Base-by-base conservation (phyloP, 2,888 invertebrate genomes). In the Agonum fuliginosum region DNA sequence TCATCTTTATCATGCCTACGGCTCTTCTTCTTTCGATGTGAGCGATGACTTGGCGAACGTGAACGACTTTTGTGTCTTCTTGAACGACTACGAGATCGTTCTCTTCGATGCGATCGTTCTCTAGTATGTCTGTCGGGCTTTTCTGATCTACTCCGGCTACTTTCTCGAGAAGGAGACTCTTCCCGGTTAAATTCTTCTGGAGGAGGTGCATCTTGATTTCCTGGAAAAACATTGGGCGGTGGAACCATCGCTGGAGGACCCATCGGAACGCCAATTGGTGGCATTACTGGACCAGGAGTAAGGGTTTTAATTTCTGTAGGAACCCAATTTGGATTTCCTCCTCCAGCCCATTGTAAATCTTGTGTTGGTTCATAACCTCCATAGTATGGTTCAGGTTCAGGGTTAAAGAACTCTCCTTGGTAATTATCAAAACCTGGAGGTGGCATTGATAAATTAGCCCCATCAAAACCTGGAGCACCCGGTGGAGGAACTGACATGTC, bases 1-100 rank as follows among this genome's bases (percentile, higher is more conserved):
- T 94, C 94, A 79, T 94, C 94, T 80, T 92, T 92, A 54, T 92
- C 92, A 81, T 94, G 87, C 58, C 86, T 93, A 41, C 94, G 92
- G 83, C 95, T 90, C 88, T 93, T 93, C 87, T 93, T 93, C 70
- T 91, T 90, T 79, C 88, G 87, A 79, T 89, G 89, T 27, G 86
- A 84, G 71, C 92, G 88, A 79, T 91, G 90, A 78, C 91, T 90
- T 51, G 93, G 93, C 82, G 93, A 93, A 30, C 93, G 89, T 2
- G 93, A 93, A 54, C 93, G 88, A 0, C 93, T 93, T 84, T 93
- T 92, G 85, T 93, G 93, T 76, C 93, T 89, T 81, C 90, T 86
- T 0, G 92, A 91, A 74, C 91, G 87, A 6, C 92, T 92, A 8
- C 92, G 88, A n/a, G 92, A 92, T 76, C 93, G 88, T 78, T 93